These are phyloP conservation scores for Anaspis maculata DNA, from an alignment of 2,888 invertebrate species.

Conservation along the genomic window DNA sequence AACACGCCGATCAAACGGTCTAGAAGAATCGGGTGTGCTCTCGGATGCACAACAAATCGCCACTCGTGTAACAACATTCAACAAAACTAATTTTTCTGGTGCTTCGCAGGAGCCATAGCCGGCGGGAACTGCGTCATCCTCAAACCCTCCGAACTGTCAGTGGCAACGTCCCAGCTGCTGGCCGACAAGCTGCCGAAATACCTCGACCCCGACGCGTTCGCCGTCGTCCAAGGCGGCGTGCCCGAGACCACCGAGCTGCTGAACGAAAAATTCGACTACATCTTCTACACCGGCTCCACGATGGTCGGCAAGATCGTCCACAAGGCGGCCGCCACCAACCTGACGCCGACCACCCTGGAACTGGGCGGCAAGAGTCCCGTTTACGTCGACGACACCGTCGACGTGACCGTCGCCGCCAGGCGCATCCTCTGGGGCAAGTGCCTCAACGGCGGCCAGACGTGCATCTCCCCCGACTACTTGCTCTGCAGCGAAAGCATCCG, in stretches of 20 bases:
- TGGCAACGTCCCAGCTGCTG: conserved; percentile 62
- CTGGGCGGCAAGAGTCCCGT: conserved; percentile 53
- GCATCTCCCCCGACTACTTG: conserved; percentile 93
- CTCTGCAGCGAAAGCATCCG: conserved; percentile 72
- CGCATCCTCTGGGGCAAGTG: conserved; percentile 93
- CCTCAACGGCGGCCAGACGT: conserved; percentile 88
- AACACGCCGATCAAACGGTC: no score
- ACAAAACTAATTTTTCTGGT: no score
- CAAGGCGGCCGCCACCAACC: conserved; percentile 58
- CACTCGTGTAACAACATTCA: no score
- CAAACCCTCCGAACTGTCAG: conserved; percentile 90
- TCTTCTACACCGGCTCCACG: conserved; percentile 66
- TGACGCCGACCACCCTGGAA: conserved; percentile 68
- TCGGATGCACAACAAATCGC: no score
- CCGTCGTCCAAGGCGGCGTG: conserved; percentile 55
- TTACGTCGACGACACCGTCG: conserved; percentile 75
- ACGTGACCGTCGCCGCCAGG: conserved; percentile 67
- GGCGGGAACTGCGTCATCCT: conserved; percentile 88
- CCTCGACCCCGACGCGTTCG: conserved; percentile 65
- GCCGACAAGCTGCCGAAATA: conserved; percentile 76
- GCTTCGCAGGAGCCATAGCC: conserved; percentile 74
- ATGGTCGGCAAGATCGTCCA: conserved; percentile 60
- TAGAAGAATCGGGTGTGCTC: no score
- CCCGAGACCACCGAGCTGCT: conserved; percentile 60
- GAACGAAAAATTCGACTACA: conserved; percentile 63